Conservation (phyloP, 2,888 invertebrate species). For the Sesamia inferens region DNA sequence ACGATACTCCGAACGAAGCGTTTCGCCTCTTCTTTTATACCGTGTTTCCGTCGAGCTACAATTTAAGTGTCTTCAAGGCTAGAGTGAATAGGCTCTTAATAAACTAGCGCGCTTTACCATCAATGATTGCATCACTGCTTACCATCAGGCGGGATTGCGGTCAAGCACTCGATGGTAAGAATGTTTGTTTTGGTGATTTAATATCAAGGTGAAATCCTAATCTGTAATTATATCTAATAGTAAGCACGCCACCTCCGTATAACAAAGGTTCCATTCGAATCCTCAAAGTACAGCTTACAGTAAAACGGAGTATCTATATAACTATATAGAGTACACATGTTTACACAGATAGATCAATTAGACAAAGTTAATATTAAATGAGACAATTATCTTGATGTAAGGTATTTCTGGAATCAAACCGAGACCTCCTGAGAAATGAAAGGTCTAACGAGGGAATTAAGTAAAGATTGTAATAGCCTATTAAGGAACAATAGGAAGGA, state of each 20-base stretch:
- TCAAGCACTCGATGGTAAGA: too few species aligned
- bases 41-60: too few species aligned
- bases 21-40: too few species aligned
- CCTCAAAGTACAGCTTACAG: not conserved
- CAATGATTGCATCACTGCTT: too few species aligned
- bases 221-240: not conserved
- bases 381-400: conserved; percentile 56
- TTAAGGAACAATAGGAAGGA: conserved; percentile 43
- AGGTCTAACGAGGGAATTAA: conserved; percentile 30
- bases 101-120: too few species aligned
- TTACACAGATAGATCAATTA: conserved; percentile 47
- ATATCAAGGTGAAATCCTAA: not conserved
- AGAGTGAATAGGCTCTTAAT: too few species aligned
- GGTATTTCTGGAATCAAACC: conserved; percentile 38
- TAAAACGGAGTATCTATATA: not conserved
- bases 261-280: not conserved
- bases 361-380: conserved; percentile 60
- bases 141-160: too few species aligned
- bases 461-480: conserved; percentile 42
- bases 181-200: not conserved
- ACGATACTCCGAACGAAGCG: too few species aligned
- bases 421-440: conserved; percentile 18
- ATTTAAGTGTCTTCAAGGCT: too few species aligned
- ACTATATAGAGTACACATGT: not conserved
- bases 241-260: not conserved